Evolutionary conservation across 2,888 invertebrate species (phyloP).

Genomic region (Dione vanillae): DNA sequence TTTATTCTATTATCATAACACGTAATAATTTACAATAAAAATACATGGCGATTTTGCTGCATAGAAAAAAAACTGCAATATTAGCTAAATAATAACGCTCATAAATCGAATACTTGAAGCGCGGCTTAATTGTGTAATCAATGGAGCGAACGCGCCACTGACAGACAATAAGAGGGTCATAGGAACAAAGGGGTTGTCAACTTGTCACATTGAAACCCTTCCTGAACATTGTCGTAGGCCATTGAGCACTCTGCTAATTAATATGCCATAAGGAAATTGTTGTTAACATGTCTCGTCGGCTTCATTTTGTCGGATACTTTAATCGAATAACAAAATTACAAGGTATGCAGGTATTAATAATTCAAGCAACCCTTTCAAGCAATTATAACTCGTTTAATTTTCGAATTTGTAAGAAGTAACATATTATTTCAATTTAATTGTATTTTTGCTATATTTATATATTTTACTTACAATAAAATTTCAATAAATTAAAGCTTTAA

Average conservation of each 20-base stretch:
- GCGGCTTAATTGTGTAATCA: constrained; percentile 60
- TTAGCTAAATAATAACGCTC: constrained; percentile 38
- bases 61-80: background rate
- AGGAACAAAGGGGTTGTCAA: constrained; percentile 60
- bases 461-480: too few species aligned
- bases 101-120: constrained; percentile 23
- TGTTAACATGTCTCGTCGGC: constrained; percentile 20
- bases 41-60: background rate
- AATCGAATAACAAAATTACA: background rate
- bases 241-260: constrained; percentile 64
- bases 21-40: background rate
- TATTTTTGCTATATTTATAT: too few species aligned
- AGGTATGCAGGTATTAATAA: background rate
- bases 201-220: constrained; percentile 67
- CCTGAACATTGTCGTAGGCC: constrained; percentile 60
- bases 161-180: constrained; percentile 56
- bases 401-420: background rate
- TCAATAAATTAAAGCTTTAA: too few species aligned
- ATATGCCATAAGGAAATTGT: constrained; percentile 52
- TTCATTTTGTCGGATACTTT: constrained; percentile 1
- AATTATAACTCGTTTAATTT: background rate
- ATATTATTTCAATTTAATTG: too few species aligned
- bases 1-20: too few species aligned
- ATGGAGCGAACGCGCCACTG: constrained; percentile 60
- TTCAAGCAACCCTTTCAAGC: background rate